Base-by-base conservation (phyloP, 1,140 invertebrate species). In the Pinna nobilis region DNA sequence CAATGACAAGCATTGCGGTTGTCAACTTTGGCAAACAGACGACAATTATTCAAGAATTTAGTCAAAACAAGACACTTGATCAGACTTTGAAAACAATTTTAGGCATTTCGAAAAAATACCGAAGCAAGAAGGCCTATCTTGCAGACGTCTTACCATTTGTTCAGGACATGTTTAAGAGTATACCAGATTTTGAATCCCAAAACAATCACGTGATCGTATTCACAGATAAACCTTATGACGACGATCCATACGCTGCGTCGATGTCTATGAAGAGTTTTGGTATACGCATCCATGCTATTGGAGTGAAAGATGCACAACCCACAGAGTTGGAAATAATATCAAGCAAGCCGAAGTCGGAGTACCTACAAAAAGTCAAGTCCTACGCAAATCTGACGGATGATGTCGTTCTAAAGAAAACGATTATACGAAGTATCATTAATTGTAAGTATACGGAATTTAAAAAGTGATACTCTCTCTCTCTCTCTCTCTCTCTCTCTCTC, bases 11-110 rank as follows among this genome's bases (percentile, higher is more conserved):
- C 13, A 39, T 69, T 23, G 53, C 66, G 9, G 35, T 69, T n/a
- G 23, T 69, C 39, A 69, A 69, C 18, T 69, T 59, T 32, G 53
- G 55, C 2, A 69, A 69, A 47, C 44, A 15, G n/a, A 44, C 47
- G 3, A 57, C 23, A 9, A 20, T 33, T n/a, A 30, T 69, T 23
- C 41, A 53, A 6, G 37, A 59, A 32, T 69, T 69, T 25, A 69
- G 47, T 30, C 28, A 28, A 59, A 44, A 39, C 0, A 15, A n/a
- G 44, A 37, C 23, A 11, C 18, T 59, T 2, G 47, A 59, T 23
- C 51, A 69, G 23, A 5, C 51, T 7, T 28, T 37, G 23, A 41
- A 30, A 11, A 44, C 35, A 11, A 59, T 69, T 25, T 20, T 47
- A 7, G 41, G 39, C 11, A 41, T 59, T 6, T 59, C 66, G 7